Base-by-base conservation (phyloP, 2,113 vertebrate genomes). In the Hylia prasina region DNA sequence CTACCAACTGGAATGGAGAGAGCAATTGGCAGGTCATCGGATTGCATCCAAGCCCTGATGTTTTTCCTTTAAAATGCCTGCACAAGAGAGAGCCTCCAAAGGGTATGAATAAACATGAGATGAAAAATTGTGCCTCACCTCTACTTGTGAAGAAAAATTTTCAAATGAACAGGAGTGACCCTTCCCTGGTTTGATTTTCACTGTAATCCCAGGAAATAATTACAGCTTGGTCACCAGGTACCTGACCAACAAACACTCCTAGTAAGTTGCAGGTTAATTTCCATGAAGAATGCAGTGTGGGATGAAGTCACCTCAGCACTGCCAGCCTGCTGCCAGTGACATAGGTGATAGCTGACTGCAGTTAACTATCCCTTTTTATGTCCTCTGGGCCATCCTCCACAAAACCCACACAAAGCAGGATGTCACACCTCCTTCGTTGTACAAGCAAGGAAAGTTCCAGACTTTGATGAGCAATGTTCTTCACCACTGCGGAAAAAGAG, bases 341-440 rank as follows among this genome's bases (percentile, higher is more conserved):
- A 20, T 5, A 83, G 68, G 72, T 87, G 88, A 88, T 9, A 73
- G 54, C 24, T 68, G 48, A 28, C 25, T 60, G 44, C 23, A 71
- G 50, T 45, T 37, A 61, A 61, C 47, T 58, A 15, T 50, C 47
- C 25, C 19, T 58, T 80, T 79, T 33, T 20, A 54, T 10, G 57
- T 63, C 30, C 80, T 94, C 40, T 40, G 64, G 63, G 66, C 48
- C 64, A 84, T 76, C 25, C 19, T 68, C 65, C 54, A 48, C 28
- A 84, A 91, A 92, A 69, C 14, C 27, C 51, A 48, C 25, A 19
- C 37, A 82, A 65, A 66, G 54, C 39, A 83, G 54, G 51, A 50
- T 5, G 2, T 56, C 4, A 2, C 33, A 61, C 37, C n/a, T 89
- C n/a, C 80, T 58, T 37, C 0, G 0, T 4, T 68, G 71, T 61